Evolutionary conservation across 2,888 invertebrate species (phyloP).

Genomic region (Muscina levida): DNA sequence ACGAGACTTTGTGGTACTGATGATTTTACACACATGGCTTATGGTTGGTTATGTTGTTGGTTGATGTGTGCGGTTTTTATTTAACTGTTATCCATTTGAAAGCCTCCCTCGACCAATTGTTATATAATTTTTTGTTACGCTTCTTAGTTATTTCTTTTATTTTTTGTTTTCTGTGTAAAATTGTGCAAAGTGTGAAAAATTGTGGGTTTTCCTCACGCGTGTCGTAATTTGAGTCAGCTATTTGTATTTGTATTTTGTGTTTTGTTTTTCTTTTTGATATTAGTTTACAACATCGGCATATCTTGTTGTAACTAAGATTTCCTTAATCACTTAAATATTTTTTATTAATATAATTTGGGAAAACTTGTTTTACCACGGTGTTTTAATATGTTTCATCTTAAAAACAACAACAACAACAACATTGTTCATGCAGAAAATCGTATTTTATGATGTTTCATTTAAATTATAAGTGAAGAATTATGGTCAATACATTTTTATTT

Average conservation of each 20-base stretch:
- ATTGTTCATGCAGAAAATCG: no score
- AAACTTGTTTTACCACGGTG: no score
- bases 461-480: no score
- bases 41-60: not conserved
- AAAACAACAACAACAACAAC: no score
- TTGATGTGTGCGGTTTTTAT: slow-evolving; percentile 58
- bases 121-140: slow-evolving; percentile 39
- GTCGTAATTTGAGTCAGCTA: slow-evolving; percentile 55
- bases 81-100: slow-evolving; percentile 34
- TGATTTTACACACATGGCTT: slow-evolving; percentile 42
- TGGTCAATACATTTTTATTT: no score
- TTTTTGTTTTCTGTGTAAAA: slow-evolving; percentile 12
- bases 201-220: slow-evolving; percentile 58
- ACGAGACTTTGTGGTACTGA: not conserved
- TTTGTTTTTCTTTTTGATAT: not conserved
- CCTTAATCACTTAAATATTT: slow-evolving; percentile 40
- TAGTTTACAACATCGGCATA: slow-evolving; percentile 7
- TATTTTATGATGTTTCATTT: no score
- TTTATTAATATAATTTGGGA: no score
- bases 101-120: slow-evolving; percentile 25
- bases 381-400: no score
- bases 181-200: slow-evolving; percentile 53
- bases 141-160: slow-evolving; percentile 14
- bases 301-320: slow-evolving; percentile 28
- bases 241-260: slow-evolving; percentile 14